Evolutionary conservation across 1,140 invertebrate species (phyloP), one percentile per base, ranked within the genome.

Genomic region (Rhyacophila brunnea): DNA sequence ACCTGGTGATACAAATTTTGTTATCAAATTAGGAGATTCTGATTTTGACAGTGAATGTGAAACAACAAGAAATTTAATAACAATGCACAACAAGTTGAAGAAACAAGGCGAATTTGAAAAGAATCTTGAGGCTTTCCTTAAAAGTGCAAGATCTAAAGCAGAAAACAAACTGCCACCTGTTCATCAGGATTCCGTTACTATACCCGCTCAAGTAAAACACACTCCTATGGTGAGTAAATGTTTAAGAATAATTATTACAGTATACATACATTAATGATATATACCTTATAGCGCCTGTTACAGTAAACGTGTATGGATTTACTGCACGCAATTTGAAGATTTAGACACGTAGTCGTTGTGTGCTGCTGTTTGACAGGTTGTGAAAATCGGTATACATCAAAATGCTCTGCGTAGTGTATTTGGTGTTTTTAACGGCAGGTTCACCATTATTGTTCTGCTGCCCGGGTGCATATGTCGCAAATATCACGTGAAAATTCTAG

Each of bases 1-100:
- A 42, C 34, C 3, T n/a, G 20, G 14, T 6, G 43, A 66, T 49
- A 55, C 59, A 6, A 54, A 46, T 20, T 51, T 79, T 55, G 74
- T 79, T 18, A 78, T 79, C 40, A 67, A 70, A 34, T 62, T 77
- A 19, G 70, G 73, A 17, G 74, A 73, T 9, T 78, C 77, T 43
- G 77, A 79, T 69, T 77, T 75, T 9, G 77, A 76, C 60, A 74
- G 68, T 32, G 77, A 79, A 69, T 69, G 77, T 68, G 77, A 79
- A 64, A 71, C 72, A 42, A 78, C 74, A 9, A 78, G 72, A 64
- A 79, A 79, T 67, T 68, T 79, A 58, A 74, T 74, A 9, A 75
- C 74, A 70, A 79, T 79, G 77, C 77, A 78, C 44, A 68, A 73
- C 43, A 79, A 78, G 66, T 64, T 78, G 42, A 68, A 71, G n/a